These are phyloP conservation scores for Psittacula derbiana DNA, from an alignment of 2,797 vertebrate genomes.

Conservation along the genomic window DNA sequence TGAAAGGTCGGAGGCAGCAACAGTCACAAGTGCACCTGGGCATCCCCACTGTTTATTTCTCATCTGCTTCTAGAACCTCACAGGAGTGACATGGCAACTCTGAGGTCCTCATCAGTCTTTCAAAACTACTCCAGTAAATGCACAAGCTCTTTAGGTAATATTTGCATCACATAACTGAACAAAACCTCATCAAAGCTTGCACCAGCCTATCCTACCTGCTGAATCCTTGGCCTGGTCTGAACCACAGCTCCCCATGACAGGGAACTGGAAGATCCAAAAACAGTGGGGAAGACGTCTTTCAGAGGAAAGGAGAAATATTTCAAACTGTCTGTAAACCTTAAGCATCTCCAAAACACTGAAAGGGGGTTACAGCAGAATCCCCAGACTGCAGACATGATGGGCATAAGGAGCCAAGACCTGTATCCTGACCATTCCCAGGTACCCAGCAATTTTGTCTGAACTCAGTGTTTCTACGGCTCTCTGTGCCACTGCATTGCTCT, in stretches of 20 bases:
- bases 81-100: background rate
- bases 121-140: background rate
- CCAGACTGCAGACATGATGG: accelerated
- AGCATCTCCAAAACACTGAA: background rate
- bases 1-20: background rate
- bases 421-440: background rate
- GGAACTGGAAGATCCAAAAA: background rate
- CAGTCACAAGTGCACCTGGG: background rate
- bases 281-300: background rate
- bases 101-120: background rate
- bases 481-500: background rate
- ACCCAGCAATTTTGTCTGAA: background rate
- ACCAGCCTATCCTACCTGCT: background rate
- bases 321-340: background rate
- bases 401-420: background rate
- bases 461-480: background rate
- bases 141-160: background rate
- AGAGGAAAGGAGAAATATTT: background rate
- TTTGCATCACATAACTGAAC: background rate
- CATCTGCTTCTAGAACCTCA: background rate
- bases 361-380: background rate
- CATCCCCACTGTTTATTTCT: background rate
- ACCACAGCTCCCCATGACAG: background rate
- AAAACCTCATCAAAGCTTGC: background rate
- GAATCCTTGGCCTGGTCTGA: background rate